Conservation (phyloP, 2,888 invertebrate genomes). For the Rhodophaea formosa region DNA sequence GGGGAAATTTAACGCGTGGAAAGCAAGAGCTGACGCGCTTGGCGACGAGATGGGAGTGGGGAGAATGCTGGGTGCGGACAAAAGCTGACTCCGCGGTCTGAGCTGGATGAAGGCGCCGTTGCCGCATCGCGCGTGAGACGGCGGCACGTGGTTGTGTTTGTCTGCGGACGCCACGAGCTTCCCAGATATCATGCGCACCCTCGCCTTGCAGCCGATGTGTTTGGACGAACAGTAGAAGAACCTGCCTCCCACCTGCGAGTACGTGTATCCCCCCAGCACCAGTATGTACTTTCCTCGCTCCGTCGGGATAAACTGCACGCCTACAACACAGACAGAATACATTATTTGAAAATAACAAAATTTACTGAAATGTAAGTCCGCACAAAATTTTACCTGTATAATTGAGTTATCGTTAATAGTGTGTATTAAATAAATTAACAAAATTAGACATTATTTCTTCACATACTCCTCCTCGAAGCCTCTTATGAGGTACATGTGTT, state of each 20-base stretch:
- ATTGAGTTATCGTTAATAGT: no score
- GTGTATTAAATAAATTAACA: no score
- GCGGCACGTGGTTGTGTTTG: conserved; percentile 70
- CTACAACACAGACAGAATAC: neutral
- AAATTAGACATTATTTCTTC: no score
- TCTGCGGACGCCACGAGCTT: conserved; percentile 68
- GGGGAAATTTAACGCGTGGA: conserved; percentile 66
- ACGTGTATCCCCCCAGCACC: conserved; percentile 71
- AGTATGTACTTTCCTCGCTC: conserved; percentile 74
- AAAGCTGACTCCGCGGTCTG: neutral
- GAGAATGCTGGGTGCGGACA: neutral
- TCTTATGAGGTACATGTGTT: no score
- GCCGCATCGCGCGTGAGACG: conserved; percentile 60
- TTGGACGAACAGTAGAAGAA: conserved; percentile 77
- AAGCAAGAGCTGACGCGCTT: conserved; percentile 55
- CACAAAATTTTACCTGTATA: no score
- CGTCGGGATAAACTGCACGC: conserved; percentile 63
- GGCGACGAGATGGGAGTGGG: conserved; percentile 45
- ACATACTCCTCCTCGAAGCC: no score
- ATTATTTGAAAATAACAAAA: no score
- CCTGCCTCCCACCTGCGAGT: conserved; percentile 74
- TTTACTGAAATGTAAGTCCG: no score
- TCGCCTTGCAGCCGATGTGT: conserved; percentile 71
- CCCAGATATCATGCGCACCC: conserved; percentile 63
- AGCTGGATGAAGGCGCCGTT: conserved; percentile 7